phyloP scores from a whole-genome alignment of 2,113 vertebrate species.

The Fregetta grallaria region DNA sequence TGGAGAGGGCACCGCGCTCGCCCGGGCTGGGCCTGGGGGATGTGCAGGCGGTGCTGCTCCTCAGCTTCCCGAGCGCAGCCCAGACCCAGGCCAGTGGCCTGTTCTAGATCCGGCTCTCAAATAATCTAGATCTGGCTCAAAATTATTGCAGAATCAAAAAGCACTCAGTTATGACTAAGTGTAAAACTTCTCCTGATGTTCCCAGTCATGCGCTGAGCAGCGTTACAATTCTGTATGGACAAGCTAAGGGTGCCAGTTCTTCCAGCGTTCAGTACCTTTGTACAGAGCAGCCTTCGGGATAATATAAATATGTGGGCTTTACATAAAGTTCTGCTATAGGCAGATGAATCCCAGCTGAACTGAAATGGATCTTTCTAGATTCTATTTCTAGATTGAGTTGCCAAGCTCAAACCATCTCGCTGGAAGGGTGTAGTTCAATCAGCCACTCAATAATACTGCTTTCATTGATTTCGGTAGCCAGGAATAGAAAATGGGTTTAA shows the following conservation, averaged over 20 bases:
- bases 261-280: background rate
- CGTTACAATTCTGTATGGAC: too few relatives aligned
- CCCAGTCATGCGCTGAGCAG: background rate
- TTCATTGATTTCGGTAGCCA: background rate
- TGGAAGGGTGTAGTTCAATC: background rate
- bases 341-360: background rate
- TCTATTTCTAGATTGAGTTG: background rate
- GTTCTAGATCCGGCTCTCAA: background rate
- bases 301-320: background rate
- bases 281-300: background rate
- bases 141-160: background rate
- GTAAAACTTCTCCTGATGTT: background rate
- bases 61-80: background rate
- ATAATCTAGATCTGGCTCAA: background rate
- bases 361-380: background rate
- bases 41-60: background rate
- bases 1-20: accelerated
- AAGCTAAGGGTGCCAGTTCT: background rate
- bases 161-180: background rate
- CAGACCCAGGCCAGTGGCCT: background rate
- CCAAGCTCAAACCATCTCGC: background rate
- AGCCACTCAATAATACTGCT: background rate
- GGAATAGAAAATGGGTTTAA: background rate
- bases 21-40: background rate
- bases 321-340: background rate